Evolutionary conservation across 2,888 invertebrate genomes (phyloP).

Genomic region (Acrocera orbiculus): DNA sequence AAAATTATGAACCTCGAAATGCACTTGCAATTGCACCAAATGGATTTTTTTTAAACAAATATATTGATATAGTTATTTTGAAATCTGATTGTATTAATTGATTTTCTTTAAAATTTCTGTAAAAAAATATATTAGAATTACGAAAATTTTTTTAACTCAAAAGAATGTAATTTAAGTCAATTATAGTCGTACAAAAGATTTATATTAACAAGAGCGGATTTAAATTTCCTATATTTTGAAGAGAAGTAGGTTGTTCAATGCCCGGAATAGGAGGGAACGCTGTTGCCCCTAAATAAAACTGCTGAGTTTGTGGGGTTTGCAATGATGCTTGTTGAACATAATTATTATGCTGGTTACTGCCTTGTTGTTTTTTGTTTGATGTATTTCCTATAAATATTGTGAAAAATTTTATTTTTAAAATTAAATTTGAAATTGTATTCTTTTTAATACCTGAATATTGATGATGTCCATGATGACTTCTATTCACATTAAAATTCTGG

Average conservation of each 20-base stretch:
- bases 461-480: slow-evolving; percentile 8
- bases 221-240: slow-evolving; percentile 8
- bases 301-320: slow-evolving; percentile 35
- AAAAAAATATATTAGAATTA: too few relatives aligned
- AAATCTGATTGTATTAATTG: too few relatives aligned
- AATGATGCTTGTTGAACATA: slow-evolving; percentile 19
- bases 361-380: slow-evolving; percentile 6
- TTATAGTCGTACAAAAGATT: too few relatives aligned
- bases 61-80: too few relatives aligned
- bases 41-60: too few relatives aligned
- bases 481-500: slow-evolving; percentile 4
- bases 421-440: too few relatives aligned
- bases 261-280: slow-evolving; percentile 69
- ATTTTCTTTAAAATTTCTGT: too few relatives aligned
- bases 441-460: slow-evolving; percentile 11
- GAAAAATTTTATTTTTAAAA: not conserved
- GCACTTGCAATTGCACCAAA: too few relatives aligned
- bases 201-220: too few relatives aligned
- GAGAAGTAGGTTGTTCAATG: slow-evolving; percentile 25
- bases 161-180: too few relatives aligned
- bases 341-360: slow-evolving; percentile 12
- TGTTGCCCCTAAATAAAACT: slow-evolving; percentile 61
- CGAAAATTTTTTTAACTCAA: too few relatives aligned
- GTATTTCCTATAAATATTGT: slow-evolving; percentile 7
- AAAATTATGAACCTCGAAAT: too few relatives aligned